These are phyloP conservation scores for Coptotermes formosanus DNA, from an alignment of 1,140 invertebrate genomes.

Conservation along the genomic window DNA sequence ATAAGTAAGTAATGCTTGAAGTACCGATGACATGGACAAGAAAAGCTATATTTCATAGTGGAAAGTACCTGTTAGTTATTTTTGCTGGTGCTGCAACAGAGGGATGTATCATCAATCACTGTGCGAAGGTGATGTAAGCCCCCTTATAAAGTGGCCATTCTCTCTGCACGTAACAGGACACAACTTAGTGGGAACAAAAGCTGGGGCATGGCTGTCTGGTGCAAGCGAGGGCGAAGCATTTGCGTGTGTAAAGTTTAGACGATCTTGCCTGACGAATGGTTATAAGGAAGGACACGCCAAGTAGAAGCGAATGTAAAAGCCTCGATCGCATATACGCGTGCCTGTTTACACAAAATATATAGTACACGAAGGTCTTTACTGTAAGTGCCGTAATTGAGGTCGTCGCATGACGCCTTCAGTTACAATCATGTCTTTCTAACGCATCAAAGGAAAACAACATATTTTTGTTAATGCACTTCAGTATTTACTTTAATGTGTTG, in stretches of 20 bases:
- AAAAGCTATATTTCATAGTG: too few relatives aligned
- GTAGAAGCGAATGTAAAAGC: background rate
- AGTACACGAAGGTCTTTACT: background rate
- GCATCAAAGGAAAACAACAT: background rate
- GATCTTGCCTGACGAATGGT: background rate
- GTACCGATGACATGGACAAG: too few relatives aligned
- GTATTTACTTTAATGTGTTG: background rate
- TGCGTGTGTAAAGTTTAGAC: background rate
- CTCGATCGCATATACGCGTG: background rate
- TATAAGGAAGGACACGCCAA: background rate
- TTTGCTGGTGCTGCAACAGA: background rate
- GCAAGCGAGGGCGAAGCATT: background rate
- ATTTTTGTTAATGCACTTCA: background rate
- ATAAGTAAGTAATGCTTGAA: too few relatives aligned
- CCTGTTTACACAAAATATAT: background rate
- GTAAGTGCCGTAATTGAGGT: background rate
- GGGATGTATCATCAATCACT: background rate
- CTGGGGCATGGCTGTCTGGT: background rate
- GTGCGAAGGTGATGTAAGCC: background rate
- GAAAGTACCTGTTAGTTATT: background rate
- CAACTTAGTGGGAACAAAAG: background rate
- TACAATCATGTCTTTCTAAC: background rate
- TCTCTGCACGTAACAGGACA: background rate
- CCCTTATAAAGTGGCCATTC: background rate
- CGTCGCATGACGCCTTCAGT: background rate